Conservation (phyloP, 2,888 invertebrate species). For the Lordiphosa fenestrarum region DNA sequence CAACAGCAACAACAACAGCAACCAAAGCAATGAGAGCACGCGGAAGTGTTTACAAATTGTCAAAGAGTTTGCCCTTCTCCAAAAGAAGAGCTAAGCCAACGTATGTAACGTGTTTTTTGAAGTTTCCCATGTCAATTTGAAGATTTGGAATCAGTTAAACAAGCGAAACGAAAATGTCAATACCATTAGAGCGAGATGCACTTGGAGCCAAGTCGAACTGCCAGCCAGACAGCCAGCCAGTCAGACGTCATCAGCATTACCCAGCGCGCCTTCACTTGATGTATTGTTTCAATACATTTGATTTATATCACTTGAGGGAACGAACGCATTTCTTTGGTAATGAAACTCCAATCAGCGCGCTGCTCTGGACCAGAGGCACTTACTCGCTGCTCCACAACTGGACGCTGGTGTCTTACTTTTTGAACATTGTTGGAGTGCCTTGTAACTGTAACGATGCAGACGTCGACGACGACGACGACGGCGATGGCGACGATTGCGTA, state of each 20-base stretch:
- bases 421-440: constrained; percentile 39
- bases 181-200: constrained; percentile 63
- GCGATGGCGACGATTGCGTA: constrained; percentile 57
- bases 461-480: constrained; percentile 38
- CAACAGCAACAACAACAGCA: constrained; percentile 23
- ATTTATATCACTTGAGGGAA: constrained; percentile 57
- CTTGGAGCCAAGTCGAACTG: constrained; percentile 22
- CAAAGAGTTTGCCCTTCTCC: constrained; percentile 45
- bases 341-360: constrained; percentile 61
- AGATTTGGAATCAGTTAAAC: constrained; percentile 48
- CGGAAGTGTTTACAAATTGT: constrained; percentile 68
- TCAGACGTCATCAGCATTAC: constrained; percentile 17
- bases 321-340: constrained; percentile 60
- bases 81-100: constrained; percentile 2
- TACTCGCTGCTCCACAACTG: constrained; percentile 21
- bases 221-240: constrained; percentile 4
- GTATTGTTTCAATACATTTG: constrained; percentile 66
- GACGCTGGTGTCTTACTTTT: constrained; percentile 14
- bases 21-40: constrained; percentile 43
- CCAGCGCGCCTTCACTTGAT: constrained; percentile 59
- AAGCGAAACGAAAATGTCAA: constrained; percentile 57
- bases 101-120: constrained; percentile 51
- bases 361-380: constrained; percentile 15
- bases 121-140: constrained; percentile 69
- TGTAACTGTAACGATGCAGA: constrained; percentile 36